Percentiles rank a stretch among this genome's conserved stretches.
Evolutionary conservation across 2,888 invertebrate species (phyloP).

Genomic region (Oithona nana): DNA sequence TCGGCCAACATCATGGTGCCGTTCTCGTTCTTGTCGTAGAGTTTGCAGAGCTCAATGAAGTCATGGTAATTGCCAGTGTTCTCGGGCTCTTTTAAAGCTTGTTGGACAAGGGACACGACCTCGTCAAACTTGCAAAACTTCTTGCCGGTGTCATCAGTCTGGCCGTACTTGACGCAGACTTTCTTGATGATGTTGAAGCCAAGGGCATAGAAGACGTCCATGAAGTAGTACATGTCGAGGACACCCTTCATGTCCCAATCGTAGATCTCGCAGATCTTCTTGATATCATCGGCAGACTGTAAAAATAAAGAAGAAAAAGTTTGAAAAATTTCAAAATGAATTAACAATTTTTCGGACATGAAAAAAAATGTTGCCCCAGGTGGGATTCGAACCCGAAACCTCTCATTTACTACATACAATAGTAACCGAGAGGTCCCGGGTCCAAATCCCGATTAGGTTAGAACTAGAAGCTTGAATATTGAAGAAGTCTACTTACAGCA

Average conservation of each 20-base stretch:
- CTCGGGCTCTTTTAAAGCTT: conserved; percentile 50
- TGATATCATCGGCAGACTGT: not conserved
- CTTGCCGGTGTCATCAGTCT: conserved; percentile 39
- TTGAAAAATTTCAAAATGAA: too few relatives aligned
- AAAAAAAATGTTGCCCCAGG: too few relatives aligned
- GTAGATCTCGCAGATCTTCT: conserved; percentile 24
- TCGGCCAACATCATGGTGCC: conserved; percentile 92
- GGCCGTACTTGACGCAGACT: conserved; percentile 20
- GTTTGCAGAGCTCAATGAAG: conserved; percentile 96
- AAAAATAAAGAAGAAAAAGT: too few relatives aligned
- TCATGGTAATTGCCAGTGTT: conserved; percentile 94
- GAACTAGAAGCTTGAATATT: too few relatives aligned
- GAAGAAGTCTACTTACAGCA: not conserved
- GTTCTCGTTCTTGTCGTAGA: conserved; percentile 96
- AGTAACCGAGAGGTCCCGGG: too few relatives aligned
- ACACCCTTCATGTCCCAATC: conserved; percentile 33
- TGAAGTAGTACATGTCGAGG: conserved; percentile 33
- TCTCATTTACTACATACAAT: too few relatives aligned
- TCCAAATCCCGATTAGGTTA: too few relatives aligned
- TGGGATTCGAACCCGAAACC: too few relatives aligned
- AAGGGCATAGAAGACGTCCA: conserved; percentile 33
- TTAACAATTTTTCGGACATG: too few relatives aligned
- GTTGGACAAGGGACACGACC: conserved; percentile 24
- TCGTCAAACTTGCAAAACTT: conserved; percentile 55
- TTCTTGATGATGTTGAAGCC: conserved; percentile 33